A percentile compares a stretch with the other conserved stretches of the same genome.
These are phyloP conservation scores for Chloroceryle amazona DNA, from an alignment of 2,797 vertebrate genomes.

Conservation along the genomic window DNA sequence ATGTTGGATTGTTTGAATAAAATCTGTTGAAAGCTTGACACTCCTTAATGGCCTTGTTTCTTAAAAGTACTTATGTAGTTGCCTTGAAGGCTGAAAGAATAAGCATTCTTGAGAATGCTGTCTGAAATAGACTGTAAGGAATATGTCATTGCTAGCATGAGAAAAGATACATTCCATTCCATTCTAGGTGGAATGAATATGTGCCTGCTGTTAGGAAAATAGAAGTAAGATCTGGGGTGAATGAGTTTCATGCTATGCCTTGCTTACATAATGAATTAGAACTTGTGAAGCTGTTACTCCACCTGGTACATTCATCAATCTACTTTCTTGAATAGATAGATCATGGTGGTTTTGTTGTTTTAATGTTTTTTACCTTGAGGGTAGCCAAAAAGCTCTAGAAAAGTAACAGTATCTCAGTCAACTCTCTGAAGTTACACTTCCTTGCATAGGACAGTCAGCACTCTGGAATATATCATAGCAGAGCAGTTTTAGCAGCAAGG, in stretches of 20 bases:
- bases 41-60: neutral
- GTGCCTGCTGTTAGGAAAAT: neutral
- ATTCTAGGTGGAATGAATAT: neutral
- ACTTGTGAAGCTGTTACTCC: neutral
- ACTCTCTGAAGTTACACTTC: neutral
- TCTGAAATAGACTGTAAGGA: neutral
- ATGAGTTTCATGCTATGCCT: neutral
- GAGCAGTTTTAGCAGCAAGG: neutral
- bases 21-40: neutral
- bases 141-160: neutral
- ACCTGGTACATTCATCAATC: neutral
- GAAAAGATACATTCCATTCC: neutral
- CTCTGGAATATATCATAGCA: neutral
- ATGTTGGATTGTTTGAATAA: neutral
- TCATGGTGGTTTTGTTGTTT: neutral
- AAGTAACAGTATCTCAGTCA: fast-evolving
- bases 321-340: neutral
- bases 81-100: neutral
- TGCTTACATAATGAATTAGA: neutral
- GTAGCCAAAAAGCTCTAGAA: neutral
- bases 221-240: neutral
- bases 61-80: neutral
- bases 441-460: neutral
- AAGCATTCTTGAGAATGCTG: neutral
- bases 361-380: neutral